These are phyloP conservation scores for Glyptemys insculpta DNA, from an alignment of 2,797 vertebrate genomes.

Conservation along the genomic window DNA sequence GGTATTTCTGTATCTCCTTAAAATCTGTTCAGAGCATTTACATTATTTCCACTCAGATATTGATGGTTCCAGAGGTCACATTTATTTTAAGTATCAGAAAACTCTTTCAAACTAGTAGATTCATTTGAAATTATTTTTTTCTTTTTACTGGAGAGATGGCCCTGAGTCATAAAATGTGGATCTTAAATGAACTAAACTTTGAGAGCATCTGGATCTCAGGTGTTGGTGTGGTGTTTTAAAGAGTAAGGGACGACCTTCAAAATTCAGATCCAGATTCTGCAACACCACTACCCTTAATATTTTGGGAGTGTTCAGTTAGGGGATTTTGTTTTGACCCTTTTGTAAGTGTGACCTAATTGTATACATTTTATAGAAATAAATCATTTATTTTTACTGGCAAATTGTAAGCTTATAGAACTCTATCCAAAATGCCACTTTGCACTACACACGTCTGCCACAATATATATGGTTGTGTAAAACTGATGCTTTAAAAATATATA, in stretches of 20 bases:
- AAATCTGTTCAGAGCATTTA: background rate
- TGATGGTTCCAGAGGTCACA: background rate
- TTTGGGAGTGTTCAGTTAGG: rapidly evolving
- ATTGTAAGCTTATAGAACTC: background rate
- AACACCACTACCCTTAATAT: background rate
- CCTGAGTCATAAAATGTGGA: background rate
- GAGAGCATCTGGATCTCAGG: background rate
- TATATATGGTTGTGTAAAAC: background rate
- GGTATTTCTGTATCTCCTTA: background rate
- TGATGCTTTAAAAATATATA: background rate
- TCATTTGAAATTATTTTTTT: background rate
- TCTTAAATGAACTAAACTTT: background rate
- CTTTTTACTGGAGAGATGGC: background rate
- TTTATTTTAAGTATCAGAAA: background rate
- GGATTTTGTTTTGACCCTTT: background rate
- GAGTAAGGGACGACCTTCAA: background rate
- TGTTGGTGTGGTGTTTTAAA: background rate
- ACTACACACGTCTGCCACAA: background rate
- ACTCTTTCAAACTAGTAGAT: background rate
- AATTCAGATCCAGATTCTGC: background rate
- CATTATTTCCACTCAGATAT: background rate
- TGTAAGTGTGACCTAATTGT: background rate
- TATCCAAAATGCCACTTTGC: background rate
- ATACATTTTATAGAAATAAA: background rate
- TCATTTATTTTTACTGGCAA: background rate